phyloP scores from a whole-genome alignment of 1,140 invertebrate species.

The Lutraria rhynchaena region DNA sequence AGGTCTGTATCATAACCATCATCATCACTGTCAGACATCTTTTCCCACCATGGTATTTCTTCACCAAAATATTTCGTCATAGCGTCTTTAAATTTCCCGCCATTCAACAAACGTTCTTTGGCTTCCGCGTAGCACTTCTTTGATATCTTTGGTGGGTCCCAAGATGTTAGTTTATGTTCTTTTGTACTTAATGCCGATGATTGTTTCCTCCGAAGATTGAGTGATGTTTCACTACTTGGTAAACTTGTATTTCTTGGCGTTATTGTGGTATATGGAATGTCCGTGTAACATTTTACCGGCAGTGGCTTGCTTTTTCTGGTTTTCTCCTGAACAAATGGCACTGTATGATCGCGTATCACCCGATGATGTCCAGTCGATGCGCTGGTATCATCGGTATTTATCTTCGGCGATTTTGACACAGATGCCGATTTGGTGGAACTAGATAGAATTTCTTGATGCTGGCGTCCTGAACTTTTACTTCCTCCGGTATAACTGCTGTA shows the following conservation, averaged over 20 bases:
- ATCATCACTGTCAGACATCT: constrained; percentile 42
- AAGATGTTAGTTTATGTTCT: background rate
- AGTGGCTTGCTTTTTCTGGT: background rate
- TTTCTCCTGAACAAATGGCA: background rate
- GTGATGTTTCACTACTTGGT: constrained; percentile 6
- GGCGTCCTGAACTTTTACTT: no score
- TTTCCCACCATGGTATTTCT: constrained; percentile 28
- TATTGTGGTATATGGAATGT: background rate
- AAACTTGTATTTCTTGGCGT: background rate
- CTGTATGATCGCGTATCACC: constrained; percentile 6
- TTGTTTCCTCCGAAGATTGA: no score
- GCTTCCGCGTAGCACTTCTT: background rate
- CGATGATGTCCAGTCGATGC: background rate
- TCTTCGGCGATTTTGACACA: background rate
- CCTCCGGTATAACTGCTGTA: no score
- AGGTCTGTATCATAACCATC: constrained; percentile 57
- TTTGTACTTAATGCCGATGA: background rate
- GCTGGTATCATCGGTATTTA: background rate
- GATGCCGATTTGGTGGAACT: no score
- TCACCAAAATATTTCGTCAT: constrained; percentile 33
- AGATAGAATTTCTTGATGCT: no score
- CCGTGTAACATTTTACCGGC: constrained; percentile 5
- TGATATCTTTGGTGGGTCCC: constrained; percentile 24
- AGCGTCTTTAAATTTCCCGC: constrained; percentile 39
- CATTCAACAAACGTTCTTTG: constrained; percentile 1